Evolutionary conservation across 2,797 vertebrate species (phyloP).

Genomic region (Pseudochirops cupreus): DNA sequence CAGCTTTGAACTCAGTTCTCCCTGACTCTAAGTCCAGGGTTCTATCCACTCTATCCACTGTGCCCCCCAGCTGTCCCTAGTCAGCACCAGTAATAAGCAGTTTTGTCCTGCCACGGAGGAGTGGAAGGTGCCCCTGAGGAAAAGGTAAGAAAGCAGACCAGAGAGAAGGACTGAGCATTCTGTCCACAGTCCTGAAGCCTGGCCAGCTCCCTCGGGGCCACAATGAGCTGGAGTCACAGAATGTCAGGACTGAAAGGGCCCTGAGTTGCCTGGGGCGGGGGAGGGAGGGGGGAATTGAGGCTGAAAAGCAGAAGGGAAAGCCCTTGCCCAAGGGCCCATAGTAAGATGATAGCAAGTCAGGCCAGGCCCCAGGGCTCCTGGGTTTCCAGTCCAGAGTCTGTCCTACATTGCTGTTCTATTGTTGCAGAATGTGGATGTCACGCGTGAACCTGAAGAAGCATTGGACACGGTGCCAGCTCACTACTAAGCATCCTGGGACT

Average conservation of each 20-base stretch:
- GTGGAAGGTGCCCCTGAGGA: not conserved
- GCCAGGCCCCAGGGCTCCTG: not conserved
- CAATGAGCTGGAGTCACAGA: too few relatives aligned
- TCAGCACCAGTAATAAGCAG: not conserved
- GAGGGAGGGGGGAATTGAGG: not conserved
- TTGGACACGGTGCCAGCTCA: conserved; percentile 88
- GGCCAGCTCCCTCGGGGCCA: not conserved
- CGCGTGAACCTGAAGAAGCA: conserved; percentile 87
- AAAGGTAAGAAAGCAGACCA: not conserved
- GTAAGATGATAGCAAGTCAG: not conserved
- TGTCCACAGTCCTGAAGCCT: not conserved
- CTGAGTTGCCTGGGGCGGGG: not conserved
- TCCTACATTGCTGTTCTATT: conserved; percentile 32
- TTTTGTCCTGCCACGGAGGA: not conserved
- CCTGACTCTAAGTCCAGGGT: not conserved
- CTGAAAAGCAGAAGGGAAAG: not conserved
- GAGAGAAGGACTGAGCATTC: not conserved
- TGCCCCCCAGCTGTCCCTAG: not conserved
- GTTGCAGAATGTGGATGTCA: conserved; percentile 86
- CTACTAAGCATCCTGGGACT: conserved; percentile 66
- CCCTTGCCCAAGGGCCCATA: not conserved
- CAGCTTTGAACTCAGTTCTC: not conserved
- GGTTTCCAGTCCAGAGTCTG: not conserved
- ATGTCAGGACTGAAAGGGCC: not conserved
- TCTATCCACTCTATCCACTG: not conserved